Evolutionary conservation across 2,888 invertebrate genomes (phyloP).

Genomic region (Marasmarcha lunaedactyla): DNA sequence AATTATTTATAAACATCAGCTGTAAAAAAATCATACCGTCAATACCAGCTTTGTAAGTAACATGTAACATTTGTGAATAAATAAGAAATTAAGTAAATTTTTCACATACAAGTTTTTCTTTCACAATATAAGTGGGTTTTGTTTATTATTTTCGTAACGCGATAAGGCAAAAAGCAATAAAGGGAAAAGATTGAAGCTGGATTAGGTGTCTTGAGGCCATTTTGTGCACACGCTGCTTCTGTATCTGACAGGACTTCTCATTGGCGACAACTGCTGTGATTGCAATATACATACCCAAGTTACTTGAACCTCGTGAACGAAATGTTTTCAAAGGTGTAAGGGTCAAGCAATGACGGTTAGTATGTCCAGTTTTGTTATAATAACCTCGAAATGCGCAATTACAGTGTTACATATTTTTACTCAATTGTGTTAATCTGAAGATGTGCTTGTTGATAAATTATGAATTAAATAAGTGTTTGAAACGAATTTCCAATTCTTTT

Average conservation of each 20-base stretch:
- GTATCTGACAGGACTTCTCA: conserved; percentile 65
- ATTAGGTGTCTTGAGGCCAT: conserved; percentile 62
- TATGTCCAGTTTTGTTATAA: conserved; percentile 40
- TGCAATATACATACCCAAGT: conserved; percentile 48
- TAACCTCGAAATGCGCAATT: conserved; percentile 17
- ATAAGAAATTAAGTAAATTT: too few species aligned
- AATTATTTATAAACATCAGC: too few species aligned
- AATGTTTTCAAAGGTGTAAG: conserved; percentile 14
- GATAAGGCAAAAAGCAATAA: conserved; percentile 28
- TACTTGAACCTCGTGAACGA: conserved; percentile 24
- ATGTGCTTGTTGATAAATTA: too few species aligned
- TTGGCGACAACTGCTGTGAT: conserved; percentile 65
- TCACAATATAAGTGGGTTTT: too few species aligned
- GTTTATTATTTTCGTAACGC: conserved; percentile 21
- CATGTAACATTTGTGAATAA: too few species aligned
- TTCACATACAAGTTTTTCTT: too few species aligned
- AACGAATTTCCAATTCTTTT: too few species aligned
- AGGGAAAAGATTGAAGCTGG: conserved; percentile 58
- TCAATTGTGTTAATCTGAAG: too few species aligned
- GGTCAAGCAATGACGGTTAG: conserved; percentile 30
- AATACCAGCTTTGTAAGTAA: too few species aligned
- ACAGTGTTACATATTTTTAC: too few species aligned
- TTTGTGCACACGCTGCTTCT: conserved; percentile 67
- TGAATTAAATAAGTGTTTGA: too few species aligned
- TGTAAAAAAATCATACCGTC: too few species aligned